Percentiles rank a stretch among this genome's conserved stretches.
These are phyloP conservation scores for Desmodus rotundus DNA, from an alignment of 2,113 vertebrate species.

Conservation along the genomic window DNA sequence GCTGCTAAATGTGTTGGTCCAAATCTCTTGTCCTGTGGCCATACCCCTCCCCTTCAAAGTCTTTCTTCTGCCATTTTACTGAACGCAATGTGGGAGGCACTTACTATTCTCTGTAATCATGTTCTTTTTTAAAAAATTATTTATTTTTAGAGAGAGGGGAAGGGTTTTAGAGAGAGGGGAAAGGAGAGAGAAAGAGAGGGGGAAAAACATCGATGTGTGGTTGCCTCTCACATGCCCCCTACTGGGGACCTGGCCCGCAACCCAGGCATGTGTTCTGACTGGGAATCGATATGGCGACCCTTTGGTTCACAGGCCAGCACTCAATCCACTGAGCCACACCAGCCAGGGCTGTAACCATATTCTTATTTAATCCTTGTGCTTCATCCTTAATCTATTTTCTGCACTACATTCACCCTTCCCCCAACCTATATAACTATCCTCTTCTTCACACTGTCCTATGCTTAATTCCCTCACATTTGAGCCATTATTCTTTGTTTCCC, in stretches of 20 bases:
- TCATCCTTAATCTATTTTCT: not conserved
- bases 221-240: no score
- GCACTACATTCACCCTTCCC: not conserved
- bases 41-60: not conserved
- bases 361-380: not conserved
- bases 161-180: no score
- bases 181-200: no score
- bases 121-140: no score
- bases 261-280: no score
- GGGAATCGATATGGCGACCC: no score
- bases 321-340: no score
- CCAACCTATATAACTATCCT: not conserved
- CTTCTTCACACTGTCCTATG: not conserved
- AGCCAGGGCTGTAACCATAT: no score
- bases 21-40: not conserved
- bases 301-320: no score
- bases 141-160: no score
- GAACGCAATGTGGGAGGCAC: not conserved
- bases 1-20: not conserved
- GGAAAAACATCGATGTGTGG: no score
- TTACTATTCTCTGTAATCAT: not conserved
- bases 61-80: not conserved
- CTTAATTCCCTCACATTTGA: not conserved
- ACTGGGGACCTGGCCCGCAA: no score
- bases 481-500: not conserved